Conservation (phyloP, 2,888 invertebrate genomes). For the Sinhomidia bicolor region DNA sequence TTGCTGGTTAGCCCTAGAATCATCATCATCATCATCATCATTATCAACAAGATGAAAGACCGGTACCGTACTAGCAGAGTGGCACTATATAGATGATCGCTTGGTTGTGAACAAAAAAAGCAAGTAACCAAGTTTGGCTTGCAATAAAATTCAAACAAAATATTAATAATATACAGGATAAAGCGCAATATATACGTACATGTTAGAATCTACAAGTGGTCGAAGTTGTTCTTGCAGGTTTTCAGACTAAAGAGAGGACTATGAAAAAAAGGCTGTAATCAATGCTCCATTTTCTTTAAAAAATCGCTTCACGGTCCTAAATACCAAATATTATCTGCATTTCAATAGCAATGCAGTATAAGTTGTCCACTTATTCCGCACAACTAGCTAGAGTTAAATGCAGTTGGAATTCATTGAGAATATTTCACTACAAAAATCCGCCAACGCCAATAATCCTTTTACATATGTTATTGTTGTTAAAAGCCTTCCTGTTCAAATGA, state of each 20-base stretch:
- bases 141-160: slow-evolving; percentile 4
- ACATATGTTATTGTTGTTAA: background rate
- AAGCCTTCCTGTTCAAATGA: slow-evolving; percentile 4
- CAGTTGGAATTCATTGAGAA: too few relatives aligned
- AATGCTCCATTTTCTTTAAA: slow-evolving; percentile 42
- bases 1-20: background rate
- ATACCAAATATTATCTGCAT: slow-evolving; percentile 13
- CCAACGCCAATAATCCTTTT: background rate
- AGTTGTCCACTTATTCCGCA: background rate
- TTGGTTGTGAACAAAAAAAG: background rate
- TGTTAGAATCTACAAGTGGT: background rate
- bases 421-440: background rate
- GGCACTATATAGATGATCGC: background rate
- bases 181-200: background rate
- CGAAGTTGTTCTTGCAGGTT: background rate
- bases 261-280: background rate
- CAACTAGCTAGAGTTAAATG: too few relatives aligned
- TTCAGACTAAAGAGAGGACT: background rate
- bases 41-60: background rate
- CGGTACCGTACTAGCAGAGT: background rate
- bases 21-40: background rate
- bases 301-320: background rate
- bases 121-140: slow-evolving; percentile 31
- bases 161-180: background rate
- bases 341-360: background rate